A percentile compares a stretch with the other conserved stretches of the same genome.
These are phyloP conservation scores for Pseudomugil tenellus DNA, from an alignment of 2,797 vertebrate species.

Conservation along the genomic window DNA sequence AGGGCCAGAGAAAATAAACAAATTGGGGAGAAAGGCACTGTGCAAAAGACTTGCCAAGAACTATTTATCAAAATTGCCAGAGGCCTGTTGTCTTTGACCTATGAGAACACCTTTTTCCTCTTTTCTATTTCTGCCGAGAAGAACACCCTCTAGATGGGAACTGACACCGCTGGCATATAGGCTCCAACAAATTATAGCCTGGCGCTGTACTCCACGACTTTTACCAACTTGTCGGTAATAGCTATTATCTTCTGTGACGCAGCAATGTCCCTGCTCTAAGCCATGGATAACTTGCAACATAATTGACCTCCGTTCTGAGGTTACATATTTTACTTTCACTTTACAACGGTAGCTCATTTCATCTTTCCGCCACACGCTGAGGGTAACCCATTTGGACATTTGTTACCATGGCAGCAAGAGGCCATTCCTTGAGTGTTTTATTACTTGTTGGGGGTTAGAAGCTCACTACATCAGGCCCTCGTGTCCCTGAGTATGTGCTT, in stretches of 20 bases:
- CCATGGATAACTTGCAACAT: slow-evolving; percentile 61
- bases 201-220: slow-evolving; percentile 45
- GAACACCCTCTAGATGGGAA: slow-evolving; percentile 55
- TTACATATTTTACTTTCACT: slow-evolving; percentile 58
- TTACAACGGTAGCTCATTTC: slow-evolving; percentile 39
- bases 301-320: slow-evolving; percentile 72
- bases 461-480: slow-evolving; percentile 59
- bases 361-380: slow-evolving; percentile 8
- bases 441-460: slow-evolving; percentile 56
- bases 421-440: slow-evolving; percentile 60
- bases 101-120: slow-evolving; percentile 34
- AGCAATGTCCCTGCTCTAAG: slow-evolving; percentile 56
- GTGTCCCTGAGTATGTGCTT: slow-evolving; percentile 56
- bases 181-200: slow-evolving; percentile 59
- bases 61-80: slow-evolving; percentile 62
- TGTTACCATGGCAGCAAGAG: slow-evolving; percentile 66
- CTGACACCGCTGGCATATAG: slow-evolving; percentile 66
- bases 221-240: slow-evolving; percentile 67
- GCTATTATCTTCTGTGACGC: slow-evolving; percentile 66
- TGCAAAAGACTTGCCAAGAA: slow-evolving; percentile 60
- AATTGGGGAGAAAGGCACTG: slow-evolving; percentile 49
- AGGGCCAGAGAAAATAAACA: slow-evolving; percentile 60
- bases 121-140: slow-evolving; percentile 7
- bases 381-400: slow-evolving; percentile 58
- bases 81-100: slow-evolving; percentile 63